Conservation (phyloP, 2,113 vertebrate species). For the Pseudois nayaur region DNA sequence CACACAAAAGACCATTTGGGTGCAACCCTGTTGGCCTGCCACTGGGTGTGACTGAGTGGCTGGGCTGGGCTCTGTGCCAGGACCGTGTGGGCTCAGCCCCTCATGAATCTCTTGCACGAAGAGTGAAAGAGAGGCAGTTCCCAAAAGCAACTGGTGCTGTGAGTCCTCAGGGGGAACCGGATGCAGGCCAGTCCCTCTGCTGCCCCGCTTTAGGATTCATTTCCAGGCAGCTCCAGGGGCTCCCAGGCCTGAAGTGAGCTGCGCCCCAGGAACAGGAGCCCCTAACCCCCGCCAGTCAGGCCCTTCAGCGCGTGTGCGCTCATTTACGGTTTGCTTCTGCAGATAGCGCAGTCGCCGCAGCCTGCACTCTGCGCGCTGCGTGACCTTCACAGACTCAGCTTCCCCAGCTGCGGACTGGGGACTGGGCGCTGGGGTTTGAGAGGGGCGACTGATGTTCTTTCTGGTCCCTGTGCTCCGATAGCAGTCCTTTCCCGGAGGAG, state of each 20-base stretch:
- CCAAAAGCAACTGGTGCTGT: background rate
- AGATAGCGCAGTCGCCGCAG: background rate
- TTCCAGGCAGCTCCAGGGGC: background rate
- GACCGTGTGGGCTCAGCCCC: background rate
- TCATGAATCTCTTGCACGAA: background rate
- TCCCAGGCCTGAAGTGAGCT: background rate
- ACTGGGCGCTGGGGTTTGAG: background rate
- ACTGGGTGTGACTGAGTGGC: background rate
- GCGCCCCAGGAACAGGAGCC: accelerated
- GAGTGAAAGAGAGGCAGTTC: background rate
- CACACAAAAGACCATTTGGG: background rate
- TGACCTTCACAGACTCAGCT: background rate
- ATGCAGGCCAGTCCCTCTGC: background rate
- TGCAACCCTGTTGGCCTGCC: background rate
- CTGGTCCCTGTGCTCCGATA: background rate
- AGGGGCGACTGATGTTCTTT: background rate
- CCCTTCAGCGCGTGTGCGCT: background rate
- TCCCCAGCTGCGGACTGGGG: background rate
- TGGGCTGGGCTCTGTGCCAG: background rate
- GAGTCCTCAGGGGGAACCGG: too few species aligned
- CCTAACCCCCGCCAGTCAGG: background rate
- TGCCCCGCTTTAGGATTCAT: background rate
- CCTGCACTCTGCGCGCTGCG: background rate
- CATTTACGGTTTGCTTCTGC: background rate
- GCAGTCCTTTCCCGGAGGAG: background rate